Conservation (phyloP, 2,113 vertebrate genomes). For the Zosterops pallidus region DNA sequence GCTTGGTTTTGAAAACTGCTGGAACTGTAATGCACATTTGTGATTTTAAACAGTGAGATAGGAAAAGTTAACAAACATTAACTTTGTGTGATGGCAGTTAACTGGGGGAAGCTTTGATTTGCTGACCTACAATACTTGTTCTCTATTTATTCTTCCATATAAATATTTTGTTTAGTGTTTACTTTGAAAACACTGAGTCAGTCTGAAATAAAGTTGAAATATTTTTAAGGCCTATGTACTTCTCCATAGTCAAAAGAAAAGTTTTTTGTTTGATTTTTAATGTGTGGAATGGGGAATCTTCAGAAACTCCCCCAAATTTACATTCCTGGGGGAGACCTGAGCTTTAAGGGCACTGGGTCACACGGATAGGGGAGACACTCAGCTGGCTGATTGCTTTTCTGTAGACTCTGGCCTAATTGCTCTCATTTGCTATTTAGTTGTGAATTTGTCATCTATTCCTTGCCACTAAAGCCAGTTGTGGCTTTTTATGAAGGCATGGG, state of each 20-base stretch:
- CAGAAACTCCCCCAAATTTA: not conserved
- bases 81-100: not conserved
- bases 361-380: not conserved
- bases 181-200: not conserved
- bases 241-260: not conserved
- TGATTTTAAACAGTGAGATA: not conserved
- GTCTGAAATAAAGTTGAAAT: not conserved
- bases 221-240: not conserved
- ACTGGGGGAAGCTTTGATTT: not conserved
- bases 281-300: not conserved
- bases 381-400: not conserved
- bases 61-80: not conserved
- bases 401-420: not conserved
- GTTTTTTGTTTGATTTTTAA: not conserved
- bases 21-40: not conserved
- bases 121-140: not conserved
- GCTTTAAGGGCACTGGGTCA: not conserved
- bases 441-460: not conserved
- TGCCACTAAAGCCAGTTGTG: not conserved
- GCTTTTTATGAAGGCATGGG: not conserved
- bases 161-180: not conserved
- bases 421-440: not conserved
- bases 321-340: not conserved
- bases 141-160: not conserved
- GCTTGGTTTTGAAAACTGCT: not conserved